These are phyloP conservation scores for Lampropteryx suffumata DNA, from an alignment of 2,888 invertebrate species.

Conservation along the genomic window DNA sequence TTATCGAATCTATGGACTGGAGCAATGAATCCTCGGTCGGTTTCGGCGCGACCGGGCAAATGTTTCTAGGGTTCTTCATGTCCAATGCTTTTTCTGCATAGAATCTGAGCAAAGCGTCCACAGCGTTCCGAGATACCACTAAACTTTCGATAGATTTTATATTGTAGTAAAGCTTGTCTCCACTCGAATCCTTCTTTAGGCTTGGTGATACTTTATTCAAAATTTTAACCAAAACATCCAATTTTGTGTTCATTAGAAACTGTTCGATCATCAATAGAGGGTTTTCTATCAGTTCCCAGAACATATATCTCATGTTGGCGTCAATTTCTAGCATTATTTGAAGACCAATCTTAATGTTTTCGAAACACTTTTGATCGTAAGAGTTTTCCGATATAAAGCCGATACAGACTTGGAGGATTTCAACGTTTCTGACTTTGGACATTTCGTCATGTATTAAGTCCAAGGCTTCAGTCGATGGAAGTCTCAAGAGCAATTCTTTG, in stretches of 20 bases:
- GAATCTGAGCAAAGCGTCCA: constrained; percentile 87
- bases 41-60: constrained; percentile 60
- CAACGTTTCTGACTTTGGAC: constrained; percentile 83
- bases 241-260: constrained; percentile 92
- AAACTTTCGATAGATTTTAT: constrained; percentile 81
- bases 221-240: constrained; percentile 85
- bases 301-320: constrained; percentile 78
- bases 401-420: constrained; percentile 85
- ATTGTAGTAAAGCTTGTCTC: constrained; percentile 84
- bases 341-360: constrained; percentile 86
- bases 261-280: constrained; percentile 93
- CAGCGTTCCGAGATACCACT: constrained; percentile 82
- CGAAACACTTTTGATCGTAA: constrained; percentile 76
- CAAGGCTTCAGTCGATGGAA: constrained; percentile 83
- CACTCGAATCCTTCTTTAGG: constrained; percentile 63
- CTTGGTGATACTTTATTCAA: constrained; percentile 81
- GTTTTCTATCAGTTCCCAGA: constrained; percentile 85
- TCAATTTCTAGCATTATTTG: constrained; percentile 86
- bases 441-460: constrained; percentile 85
- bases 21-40: constrained; percentile 79
- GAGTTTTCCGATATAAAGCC: constrained; percentile 83
- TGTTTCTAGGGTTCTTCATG: constrained; percentile 78
- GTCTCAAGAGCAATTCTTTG: constrained; percentile 81
- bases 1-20: constrained; percentile 85
- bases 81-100: constrained; percentile 92